phyloP scores from a whole-genome alignment of 1,140 invertebrate species.

The Phenacoccus solenopsis region DNA sequence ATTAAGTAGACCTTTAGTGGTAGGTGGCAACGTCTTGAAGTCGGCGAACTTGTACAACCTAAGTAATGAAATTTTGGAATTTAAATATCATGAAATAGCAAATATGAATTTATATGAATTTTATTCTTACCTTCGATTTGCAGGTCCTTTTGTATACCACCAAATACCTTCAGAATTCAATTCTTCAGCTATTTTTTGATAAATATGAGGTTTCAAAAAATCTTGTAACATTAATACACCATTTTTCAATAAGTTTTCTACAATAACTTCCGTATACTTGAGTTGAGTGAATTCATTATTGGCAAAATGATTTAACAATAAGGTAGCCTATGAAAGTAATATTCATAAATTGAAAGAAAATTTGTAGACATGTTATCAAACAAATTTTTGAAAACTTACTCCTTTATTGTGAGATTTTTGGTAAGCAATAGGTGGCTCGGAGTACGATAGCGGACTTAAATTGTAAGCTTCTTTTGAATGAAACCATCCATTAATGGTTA shows the following conservation, averaged over 20 bases:
- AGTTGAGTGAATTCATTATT: background rate
- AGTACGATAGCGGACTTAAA: background rate
- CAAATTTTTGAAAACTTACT: background rate
- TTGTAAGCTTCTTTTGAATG: slow-evolving; percentile 19
- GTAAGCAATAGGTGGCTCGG: background rate
- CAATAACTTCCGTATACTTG: background rate
- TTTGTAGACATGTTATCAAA: too few species aligned
- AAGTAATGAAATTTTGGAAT: background rate
- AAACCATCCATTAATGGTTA: slow-evolving; percentile 29
- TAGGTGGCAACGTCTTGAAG: background rate
- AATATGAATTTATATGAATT: too few species aligned
- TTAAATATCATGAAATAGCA: background rate
- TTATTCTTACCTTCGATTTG: background rate
- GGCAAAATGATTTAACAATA: background rate
- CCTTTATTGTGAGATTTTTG: background rate
- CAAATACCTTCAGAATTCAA: background rate
- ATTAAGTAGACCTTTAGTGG: background rate
- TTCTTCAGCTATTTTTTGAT: background rate
- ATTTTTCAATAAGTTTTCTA: background rate
- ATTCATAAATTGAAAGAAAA: too few species aligned
- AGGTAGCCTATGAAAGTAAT: background rate
- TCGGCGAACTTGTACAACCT: background rate
- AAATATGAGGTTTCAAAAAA: background rate
- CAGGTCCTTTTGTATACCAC: background rate
- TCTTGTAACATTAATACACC: background rate